A percentile compares a stretch with the other conserved stretches of the same genome.
Evolutionary conservation across 2,888 invertebrate genomes (phyloP).

Genomic region (Dermolepida albohirtum): DNA sequence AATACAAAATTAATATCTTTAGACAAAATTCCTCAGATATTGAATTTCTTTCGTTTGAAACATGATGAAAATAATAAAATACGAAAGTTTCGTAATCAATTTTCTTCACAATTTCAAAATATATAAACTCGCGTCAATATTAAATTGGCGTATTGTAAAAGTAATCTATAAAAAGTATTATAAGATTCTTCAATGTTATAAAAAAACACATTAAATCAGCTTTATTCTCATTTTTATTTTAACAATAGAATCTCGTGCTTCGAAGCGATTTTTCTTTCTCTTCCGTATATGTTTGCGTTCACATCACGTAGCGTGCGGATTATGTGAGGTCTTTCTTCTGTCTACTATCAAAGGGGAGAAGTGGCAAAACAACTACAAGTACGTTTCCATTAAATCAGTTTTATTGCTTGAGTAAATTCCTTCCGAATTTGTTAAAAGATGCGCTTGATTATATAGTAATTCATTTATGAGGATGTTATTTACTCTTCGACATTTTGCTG

Average conservation of each 20-base stretch:
- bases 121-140: too few species aligned
- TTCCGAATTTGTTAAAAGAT: not conserved
- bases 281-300: not conserved
- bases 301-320: slow-evolving; percentile 13
- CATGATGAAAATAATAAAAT: too few species aligned
- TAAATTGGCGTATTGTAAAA: too few species aligned
- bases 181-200: too few species aligned
- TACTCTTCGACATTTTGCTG: too few species aligned
- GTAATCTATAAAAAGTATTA: too few species aligned
- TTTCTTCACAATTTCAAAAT: too few species aligned
- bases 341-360: slow-evolving; percentile 1
- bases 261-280: not conserved
- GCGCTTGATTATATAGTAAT: not conserved
- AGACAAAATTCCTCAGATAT: too few species aligned
- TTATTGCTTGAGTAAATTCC: not conserved
- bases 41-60: too few species aligned
- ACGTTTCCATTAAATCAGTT: slow-evolving; percentile 26
- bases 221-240: slow-evolving; percentile 14
- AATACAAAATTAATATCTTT: too few species aligned
- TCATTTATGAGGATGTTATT: too few species aligned
- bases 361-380: slow-evolving; percentile 6
- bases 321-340: slow-evolving; percentile 11
- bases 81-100: too few species aligned
- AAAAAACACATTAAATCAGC: slow-evolving; percentile 8
- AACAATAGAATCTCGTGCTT: slow-evolving; percentile 21